Evolutionary conservation across 2,113 vertebrate species (phyloP), one percentile per base, ranked within the genome.

Genomic region (Odocoileus virginianus): DNA sequence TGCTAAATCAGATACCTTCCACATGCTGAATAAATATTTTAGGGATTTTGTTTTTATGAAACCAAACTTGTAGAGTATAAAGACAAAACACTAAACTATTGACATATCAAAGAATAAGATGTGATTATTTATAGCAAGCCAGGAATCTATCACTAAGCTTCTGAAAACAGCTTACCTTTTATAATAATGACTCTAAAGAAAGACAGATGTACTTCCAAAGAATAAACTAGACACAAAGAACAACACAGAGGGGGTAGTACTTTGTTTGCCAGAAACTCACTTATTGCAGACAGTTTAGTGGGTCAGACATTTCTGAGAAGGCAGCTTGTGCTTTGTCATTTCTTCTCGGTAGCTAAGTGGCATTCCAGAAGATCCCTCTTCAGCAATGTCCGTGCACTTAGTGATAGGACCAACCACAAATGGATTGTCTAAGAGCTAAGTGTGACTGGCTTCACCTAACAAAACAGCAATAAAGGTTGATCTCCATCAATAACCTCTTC

Each of bases 261-360:
- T 78, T 96, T 97, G 91, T 91, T 97, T 97, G 97, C 83, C 89
- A 96, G 95, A 96, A 97, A 78, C 25, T 74, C 74, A 61, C 45
- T 97, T 93, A 96, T 60, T 96, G 82, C 30, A 94, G 71, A 52
- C 45, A 67, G 47, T 58, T 95, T 74, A 94, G 93, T 52, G 79
- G 86, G 87, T 86, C 89, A 89, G 94, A 36, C 91, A 50, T 93
- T 98, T 97, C 97, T 97, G 97, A 97, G 97, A 97, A 97, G 91
- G 91, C n/a, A 83, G 58, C 67, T 97, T 87, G n/a, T 87, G 88
- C 85, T 93, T 95, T 28, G 89, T 94, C 86, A 61, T 97, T 96
- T 94, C 61, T 97, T 87, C 93, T 94, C 67, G 64, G 78, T 82
- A 96, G 91, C 71, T 95, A 93, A 98, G 86, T 93, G 83, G 83